These are phyloP conservation scores for Criorhina ranunculi DNA, from an alignment of 2,888 invertebrate species.

Conservation along the genomic window DNA sequence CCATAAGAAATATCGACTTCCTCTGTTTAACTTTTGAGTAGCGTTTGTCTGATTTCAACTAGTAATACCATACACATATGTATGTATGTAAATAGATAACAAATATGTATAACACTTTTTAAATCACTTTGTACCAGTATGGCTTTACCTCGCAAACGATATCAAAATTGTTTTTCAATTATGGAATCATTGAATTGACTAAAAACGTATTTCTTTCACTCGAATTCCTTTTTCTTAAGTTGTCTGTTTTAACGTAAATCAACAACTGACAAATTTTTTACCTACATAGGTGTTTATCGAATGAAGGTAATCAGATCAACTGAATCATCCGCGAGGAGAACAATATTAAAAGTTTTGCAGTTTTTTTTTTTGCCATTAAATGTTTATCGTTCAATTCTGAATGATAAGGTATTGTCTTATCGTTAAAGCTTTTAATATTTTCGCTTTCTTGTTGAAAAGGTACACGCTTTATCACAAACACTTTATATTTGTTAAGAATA, in stretches of 20 bases:
- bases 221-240: neutral
- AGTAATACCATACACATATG: neutral
- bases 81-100: conserved; percentile 19
- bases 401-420: conserved; percentile 71
- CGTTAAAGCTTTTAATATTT: conserved; percentile 50
- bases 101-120: neutral
- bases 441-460: conserved; percentile 27
- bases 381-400: conserved; percentile 52
- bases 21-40: neutral
- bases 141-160: conserved; percentile 31
- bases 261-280: neutral
- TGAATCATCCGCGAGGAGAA: conserved; percentile 34
- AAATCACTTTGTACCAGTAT: conserved; percentile 3
- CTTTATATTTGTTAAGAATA: no score
- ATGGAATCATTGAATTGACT: conserved; percentile 31
- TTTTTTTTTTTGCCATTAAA: conserved; percentile 44
- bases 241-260: neutral
- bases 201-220: neutral
- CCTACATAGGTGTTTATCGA: conserved; percentile 16
- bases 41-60: neutral
- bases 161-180: neutral
- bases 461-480: neutral
- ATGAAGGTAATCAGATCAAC: conserved; percentile 41
- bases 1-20: neutral
- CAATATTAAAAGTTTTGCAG: conserved; percentile 41